These are phyloP conservation scores for Sceliomorpha sp. DNA, from an alignment of 2,888 invertebrate species.

Conservation along the genomic window DNA sequence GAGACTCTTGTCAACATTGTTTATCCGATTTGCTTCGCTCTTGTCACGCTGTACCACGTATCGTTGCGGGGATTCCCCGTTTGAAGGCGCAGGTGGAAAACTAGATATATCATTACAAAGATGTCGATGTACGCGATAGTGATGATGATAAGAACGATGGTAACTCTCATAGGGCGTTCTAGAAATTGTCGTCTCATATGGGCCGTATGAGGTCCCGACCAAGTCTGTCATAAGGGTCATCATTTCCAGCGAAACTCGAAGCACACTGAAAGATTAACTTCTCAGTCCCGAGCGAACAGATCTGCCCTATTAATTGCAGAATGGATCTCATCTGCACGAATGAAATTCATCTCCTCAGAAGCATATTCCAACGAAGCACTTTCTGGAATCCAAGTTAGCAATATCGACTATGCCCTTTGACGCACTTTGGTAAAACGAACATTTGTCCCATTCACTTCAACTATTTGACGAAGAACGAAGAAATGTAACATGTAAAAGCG, in stretches of 20 bases:
- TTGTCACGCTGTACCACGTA: slow-evolving; percentile 61
- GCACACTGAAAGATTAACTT: background rate
- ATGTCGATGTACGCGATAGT: slow-evolving; percentile 60
- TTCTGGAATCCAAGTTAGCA: too few relatives aligned
- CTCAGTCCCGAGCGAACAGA: background rate
- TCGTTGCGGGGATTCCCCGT: slow-evolving; percentile 63
- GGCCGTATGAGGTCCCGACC: slow-evolving; percentile 73
- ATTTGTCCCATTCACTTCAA: too few relatives aligned
- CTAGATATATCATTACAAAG: slow-evolving; percentile 52
- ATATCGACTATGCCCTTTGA: too few relatives aligned
- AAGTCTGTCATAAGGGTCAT: slow-evolving; percentile 78
- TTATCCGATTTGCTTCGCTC: slow-evolving; percentile 62
- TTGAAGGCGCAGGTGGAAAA: slow-evolving; percentile 46
- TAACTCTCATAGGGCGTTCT: slow-evolving; percentile 73
- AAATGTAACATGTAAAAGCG: too few relatives aligned
- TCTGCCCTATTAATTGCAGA: too few relatives aligned
- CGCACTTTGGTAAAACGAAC: too few relatives aligned
- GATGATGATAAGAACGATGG: slow-evolving; percentile 61
- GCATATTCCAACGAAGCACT: too few relatives aligned
- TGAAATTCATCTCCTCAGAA: too few relatives aligned
- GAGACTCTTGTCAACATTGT: slow-evolving; percentile 66
- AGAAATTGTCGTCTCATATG: slow-evolving; percentile 61
- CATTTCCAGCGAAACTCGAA: slow-evolving; percentile 65
- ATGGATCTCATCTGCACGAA: background rate
- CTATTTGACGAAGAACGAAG: too few relatives aligned